A percentile compares a stretch with the other conserved stretches of the same genome.
Conservation (phyloP, 2,113 vertebrate species). For the Oophaga pumilio region DNA sequence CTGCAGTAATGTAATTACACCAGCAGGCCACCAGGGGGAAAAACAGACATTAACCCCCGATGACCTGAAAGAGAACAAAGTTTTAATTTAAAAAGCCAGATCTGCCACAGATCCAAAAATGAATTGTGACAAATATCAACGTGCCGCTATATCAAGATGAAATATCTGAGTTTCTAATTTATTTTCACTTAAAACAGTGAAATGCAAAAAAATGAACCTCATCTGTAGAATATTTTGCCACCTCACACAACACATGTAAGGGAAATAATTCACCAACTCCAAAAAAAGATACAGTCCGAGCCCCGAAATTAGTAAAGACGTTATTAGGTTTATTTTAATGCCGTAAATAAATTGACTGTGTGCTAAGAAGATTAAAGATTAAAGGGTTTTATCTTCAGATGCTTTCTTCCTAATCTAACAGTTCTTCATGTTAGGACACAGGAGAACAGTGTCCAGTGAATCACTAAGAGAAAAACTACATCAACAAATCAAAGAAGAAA, state of each 20-base stretch:
- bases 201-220: neutral
- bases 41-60: no score
- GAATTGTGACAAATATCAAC: no score
- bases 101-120: no score
- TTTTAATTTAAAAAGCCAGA: no score
- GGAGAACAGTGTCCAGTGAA: neutral
- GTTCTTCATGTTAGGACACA: conserved; percentile 45
- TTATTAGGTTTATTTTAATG: conserved; percentile 31
- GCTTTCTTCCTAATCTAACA: conserved; percentile 54
- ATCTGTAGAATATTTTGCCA: neutral
- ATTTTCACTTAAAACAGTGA: neutral
- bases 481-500: neutral
- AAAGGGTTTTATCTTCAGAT: conserved; percentile 56
- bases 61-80: no score
- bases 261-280: conserved; percentile 1
- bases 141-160: no score
- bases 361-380: conserved; percentile 61
- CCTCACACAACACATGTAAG: neutral
- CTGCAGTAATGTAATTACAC: no score
- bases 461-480: neutral
- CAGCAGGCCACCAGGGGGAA: no score
- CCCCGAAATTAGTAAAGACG: conserved; percentile 43
- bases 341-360: conserved; percentile 50
- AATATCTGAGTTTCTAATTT: no score
- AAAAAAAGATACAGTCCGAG: neutral